Evolutionary conservation across 1,140 invertebrate genomes (phyloP).

Genomic region (Vanessa atalanta): DNA sequence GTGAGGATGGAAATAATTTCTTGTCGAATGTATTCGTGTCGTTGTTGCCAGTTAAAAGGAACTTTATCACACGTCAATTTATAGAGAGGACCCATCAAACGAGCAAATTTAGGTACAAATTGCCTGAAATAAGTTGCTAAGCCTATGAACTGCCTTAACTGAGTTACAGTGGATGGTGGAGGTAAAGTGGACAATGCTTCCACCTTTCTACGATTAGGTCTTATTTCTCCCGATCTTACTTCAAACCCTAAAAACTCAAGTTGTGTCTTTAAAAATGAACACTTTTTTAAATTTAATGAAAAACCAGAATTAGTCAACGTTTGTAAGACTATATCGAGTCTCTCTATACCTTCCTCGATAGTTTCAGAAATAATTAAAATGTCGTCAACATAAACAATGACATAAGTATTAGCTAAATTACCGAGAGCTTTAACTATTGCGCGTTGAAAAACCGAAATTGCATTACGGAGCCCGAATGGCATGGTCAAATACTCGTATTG

Average conservation of each 20-base stretch:
- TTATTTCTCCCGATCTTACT: too few relatives aligned
- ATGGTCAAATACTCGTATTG: slow-evolving; percentile 4
- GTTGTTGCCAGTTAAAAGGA: too few relatives aligned
- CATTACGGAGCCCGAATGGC: slow-evolving; percentile 11
- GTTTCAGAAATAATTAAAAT: neutral
- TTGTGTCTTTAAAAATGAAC: neutral
- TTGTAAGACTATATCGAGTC: slow-evolving; percentile 5
- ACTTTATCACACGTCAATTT: too few relatives aligned
- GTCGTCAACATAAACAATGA: slow-evolving; percentile 10
- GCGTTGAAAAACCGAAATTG: slow-evolving; percentile 9
- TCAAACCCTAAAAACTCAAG: neutral
- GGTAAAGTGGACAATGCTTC: too few relatives aligned
- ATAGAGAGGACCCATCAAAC: too few relatives aligned
- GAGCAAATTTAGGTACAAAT: too few relatives aligned
- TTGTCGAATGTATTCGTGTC: too few relatives aligned
- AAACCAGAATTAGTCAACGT: slow-evolving; percentile 6
- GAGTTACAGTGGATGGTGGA: too few relatives aligned
- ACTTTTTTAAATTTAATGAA: slow-evolving; percentile 14
- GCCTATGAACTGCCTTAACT: too few relatives aligned
- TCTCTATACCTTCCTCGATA: slow-evolving; percentile 1
- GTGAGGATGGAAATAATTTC: too few relatives aligned
- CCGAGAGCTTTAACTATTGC: slow-evolving; percentile 19
- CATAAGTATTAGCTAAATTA: neutral
- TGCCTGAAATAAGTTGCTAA: too few relatives aligned
- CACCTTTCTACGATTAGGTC: too few relatives aligned